Base-by-base conservation (phyloP, 2,113 vertebrate species). In the Neogobius melanostomus region DNA sequence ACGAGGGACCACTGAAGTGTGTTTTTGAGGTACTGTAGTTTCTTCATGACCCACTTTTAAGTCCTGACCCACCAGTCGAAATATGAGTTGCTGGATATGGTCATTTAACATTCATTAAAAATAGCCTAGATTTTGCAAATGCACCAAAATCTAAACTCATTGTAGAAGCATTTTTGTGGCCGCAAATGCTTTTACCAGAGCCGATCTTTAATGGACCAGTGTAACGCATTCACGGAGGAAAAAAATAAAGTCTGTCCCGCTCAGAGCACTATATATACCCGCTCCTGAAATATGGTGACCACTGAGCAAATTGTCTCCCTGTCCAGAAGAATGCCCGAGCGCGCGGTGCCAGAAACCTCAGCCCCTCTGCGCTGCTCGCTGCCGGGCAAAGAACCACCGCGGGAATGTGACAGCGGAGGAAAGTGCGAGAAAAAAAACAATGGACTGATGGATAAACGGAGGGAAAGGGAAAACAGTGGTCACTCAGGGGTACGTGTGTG, bases 301-400 rank as follows among this genome's bases (percentile, higher is more conserved):
- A 4, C 88, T 53, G 71, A 87, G 85, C 83, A 89, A 90, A 85
- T 84, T 70, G 81, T 87, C 82, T 87, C 85, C 79, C 78, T 80
- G 86, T 90, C 83, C 90, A 89, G 73, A 87, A 89, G 87, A 92
- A 92, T 91, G 88, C 85, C 68, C 88, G 65, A 67, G 77, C 70
- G 61, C 68, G 54, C 73, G 64, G 75, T 89, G 89, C 89, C 91
- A 92, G 83, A 60, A 86, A 87, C 88, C 89, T 92, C 85, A 89
- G 76, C 71, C 56, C 77, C 61, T 78, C 16, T 59, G 64, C 69
- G 54, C 79, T 75, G 77, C 67, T 43, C 66, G 8, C 51, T 88
- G 83, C 87, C 87, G 90, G 86, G 83, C 79, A 73, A 83, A 90
- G 81, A 90, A 87, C 4, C 81, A 80, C 68, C 62, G 76, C 66